A percentile compares a stretch with the other conserved stretches of the same genome.
Conservation (phyloP, 2,888 invertebrate genomes). For the Lamellibrachia columna region DNA sequence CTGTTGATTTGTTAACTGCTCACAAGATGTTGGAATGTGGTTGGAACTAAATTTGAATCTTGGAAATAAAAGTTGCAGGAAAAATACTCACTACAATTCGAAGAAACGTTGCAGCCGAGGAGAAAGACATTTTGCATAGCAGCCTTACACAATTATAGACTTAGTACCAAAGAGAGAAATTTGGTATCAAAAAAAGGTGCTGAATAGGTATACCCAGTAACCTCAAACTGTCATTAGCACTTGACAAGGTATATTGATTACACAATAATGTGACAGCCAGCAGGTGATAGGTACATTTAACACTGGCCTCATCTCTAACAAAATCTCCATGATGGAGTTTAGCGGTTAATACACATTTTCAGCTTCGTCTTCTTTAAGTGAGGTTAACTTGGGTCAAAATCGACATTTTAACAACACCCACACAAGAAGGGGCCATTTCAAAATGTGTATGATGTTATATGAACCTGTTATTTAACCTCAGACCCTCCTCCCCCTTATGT, state of each 20-base stretch:
- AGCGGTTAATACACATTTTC: background rate
- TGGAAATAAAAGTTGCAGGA: background rate
- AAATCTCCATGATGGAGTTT: background rate
- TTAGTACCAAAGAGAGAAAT: too few relatives aligned
- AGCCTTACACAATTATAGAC: too few relatives aligned
- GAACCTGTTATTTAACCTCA: too few relatives aligned
- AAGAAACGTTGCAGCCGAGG: background rate
- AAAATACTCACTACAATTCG: background rate
- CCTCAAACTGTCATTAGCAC: background rate
- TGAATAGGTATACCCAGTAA: background rate
- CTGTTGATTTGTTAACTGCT: background rate
- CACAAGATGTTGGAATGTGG: background rate
- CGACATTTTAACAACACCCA: too few relatives aligned
- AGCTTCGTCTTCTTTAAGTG: too few relatives aligned
- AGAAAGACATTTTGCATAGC: background rate
- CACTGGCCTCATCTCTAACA: background rate
- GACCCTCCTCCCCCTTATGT: too few relatives aligned
- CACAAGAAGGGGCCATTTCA: too few relatives aligned
- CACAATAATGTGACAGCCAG: background rate
- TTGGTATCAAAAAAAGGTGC: background rate
- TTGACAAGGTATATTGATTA: background rate
- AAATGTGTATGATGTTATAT: too few relatives aligned
- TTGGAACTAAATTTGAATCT: background rate
- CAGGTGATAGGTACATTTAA: background rate
- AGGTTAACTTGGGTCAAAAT: too few relatives aligned